These are phyloP conservation scores for Microcebus griseorufus DNA, from an alignment of 2,113 vertebrate species.

Conservation along the genomic window DNA sequence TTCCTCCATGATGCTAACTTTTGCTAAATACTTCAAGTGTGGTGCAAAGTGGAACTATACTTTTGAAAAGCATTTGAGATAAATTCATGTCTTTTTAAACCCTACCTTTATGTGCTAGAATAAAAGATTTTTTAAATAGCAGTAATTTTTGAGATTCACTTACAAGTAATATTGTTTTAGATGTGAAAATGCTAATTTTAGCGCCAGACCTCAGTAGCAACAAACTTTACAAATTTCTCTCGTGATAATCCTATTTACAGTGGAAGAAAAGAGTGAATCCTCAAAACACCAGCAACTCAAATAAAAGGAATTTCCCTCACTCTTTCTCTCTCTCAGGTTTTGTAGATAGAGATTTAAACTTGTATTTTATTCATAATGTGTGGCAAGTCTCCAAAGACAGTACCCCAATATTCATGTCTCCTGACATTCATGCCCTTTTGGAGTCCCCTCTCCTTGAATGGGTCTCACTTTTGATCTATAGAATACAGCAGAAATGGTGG, in stretches of 20 bases:
- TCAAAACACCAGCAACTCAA: slow-evolving; percentile 1
- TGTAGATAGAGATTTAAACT: neutral
- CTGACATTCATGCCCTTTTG: neutral
- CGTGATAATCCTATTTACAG: neutral
- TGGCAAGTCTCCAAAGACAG: neutral
- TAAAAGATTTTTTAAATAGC: neutral
- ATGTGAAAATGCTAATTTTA: neutral
- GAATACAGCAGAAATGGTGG: neutral
- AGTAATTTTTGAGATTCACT: neutral
- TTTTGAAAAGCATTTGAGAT: neutral
- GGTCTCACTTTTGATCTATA: neutral
- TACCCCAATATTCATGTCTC: rapidly evolving
- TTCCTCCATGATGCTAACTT: neutral
- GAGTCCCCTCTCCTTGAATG: neutral
- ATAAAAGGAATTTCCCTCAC: neutral
- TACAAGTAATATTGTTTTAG: neutral
- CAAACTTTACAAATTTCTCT: neutral
- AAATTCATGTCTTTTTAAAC: slow-evolving; percentile 20
- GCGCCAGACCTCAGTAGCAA: neutral
- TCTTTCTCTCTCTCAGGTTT: rapidly evolving
- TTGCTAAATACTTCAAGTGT: neutral
- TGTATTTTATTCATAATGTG: neutral
- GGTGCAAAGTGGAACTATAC: neutral
- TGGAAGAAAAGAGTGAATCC: neutral
- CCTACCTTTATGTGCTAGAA: neutral